Base-by-base conservation (phyloP, 2,797 vertebrate genomes). In the Epinephelus coioides region DNA sequence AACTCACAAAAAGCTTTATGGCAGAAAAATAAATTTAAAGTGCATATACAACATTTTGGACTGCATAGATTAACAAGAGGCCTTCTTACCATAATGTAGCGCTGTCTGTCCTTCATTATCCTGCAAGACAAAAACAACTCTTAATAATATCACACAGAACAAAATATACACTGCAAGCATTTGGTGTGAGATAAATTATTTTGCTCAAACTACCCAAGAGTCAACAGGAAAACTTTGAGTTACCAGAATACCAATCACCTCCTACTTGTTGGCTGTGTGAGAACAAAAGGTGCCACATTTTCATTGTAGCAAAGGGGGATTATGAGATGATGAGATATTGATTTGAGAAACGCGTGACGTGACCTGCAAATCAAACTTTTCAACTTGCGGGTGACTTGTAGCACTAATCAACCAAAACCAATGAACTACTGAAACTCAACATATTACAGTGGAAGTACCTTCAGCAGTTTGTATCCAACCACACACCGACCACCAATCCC, bases 61-160 rank as follows among this genome's bases (percentile, higher is more conserved):
- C 25, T 11, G 50, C 12, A n/a, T 25, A 70, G 47, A 72, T 73
- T 3, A 64, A 64, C 55, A 68, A 73, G 5, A 69, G 9, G 43
- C 30, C 60, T 88, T 81, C 97, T 98, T 97, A 99, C 98, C 98
- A 55, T 99, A 99, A 95, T 99, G 98, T 88, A 99, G 94, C 4
- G 97, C 97, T 59, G 98, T 99, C 92, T 99, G 98, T 85, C 98
- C 98, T 96, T 99, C 98, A 88, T 96, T 96, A 21, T 99, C 98
- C 98, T 99, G 93, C 14, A 94, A 89, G 62, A 93, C 49, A 91
- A 81, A 92, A 91, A 84, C 73, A 75, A 87, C 68, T 47, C 59
- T 71, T 85, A 81, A 78, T 18, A 61, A 68, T 18, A 53, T 72
- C 43, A 57, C 25, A 23, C 34, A 23, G 14, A 59, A 69, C 40